Conservation (phyloP, 2,113 vertebrate species). For the Bolborhynchus lineola region DNA sequence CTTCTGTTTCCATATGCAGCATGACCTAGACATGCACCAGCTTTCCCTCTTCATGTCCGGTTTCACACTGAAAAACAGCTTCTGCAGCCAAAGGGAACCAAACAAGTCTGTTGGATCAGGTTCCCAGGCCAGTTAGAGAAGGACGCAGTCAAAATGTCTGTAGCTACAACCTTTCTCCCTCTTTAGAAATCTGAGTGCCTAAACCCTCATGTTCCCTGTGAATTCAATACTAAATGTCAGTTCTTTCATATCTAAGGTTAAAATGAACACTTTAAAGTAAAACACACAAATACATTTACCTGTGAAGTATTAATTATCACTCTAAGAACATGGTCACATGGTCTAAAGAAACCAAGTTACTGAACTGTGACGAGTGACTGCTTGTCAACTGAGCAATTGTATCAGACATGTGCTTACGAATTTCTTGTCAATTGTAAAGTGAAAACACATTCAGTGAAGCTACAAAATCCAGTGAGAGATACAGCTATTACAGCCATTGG, state of each 20-base stretch:
- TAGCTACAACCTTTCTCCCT: not conserved
- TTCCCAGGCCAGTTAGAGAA: not conserved
- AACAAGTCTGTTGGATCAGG: constrained; percentile 15
- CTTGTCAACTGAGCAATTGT: not conserved
- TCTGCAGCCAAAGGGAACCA: not conserved
- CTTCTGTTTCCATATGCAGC: not conserved
- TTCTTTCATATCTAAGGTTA: not conserved
- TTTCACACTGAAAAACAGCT: not conserved
- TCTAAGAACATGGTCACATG: not conserved
- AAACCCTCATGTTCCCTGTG: not conserved
- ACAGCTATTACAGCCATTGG: not conserved
- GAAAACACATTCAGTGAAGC: not conserved
- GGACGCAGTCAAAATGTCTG: not conserved
- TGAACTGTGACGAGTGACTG: not conserved
- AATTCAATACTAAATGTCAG: not conserved
- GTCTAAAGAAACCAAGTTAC: not conserved
- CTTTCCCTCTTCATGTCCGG: not conserved
- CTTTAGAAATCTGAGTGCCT: constrained; percentile 7
- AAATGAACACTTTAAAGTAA: not conserved
- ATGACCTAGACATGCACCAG: not conserved
- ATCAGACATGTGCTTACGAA: not conserved
- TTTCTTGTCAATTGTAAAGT: not conserved
- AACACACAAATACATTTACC: constrained; percentile 13
- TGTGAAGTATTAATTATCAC: not conserved
- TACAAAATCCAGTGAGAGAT: not conserved